Conservation (phyloP, 2,888 invertebrate genomes). For the Aporophyla nigra region DNA sequence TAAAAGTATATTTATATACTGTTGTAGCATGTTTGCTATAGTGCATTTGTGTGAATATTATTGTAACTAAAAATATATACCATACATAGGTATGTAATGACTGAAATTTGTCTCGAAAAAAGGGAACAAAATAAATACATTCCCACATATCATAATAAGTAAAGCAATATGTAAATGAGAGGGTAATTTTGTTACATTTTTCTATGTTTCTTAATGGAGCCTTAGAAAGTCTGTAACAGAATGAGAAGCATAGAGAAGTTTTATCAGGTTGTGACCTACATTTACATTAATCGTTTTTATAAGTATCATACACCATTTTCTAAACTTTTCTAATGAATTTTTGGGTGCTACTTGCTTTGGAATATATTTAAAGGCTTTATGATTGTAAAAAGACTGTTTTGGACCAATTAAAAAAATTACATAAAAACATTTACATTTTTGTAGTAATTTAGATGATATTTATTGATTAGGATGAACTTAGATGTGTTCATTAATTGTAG, state of each 20-base stretch:
- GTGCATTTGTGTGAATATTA: slow-evolving; percentile 19
- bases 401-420: slow-evolving; percentile 66
- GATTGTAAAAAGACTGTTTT: slow-evolving; percentile 64
- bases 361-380: slow-evolving; percentile 42
- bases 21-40: slow-evolving; percentile 24
- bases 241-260: slow-evolving; percentile 19
- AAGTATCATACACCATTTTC: slow-evolving; percentile 31
- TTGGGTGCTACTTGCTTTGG: slow-evolving; percentile 54
- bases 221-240: slow-evolving; percentile 44
- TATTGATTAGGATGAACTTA: slow-evolving; percentile 44
- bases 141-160: slow-evolving; percentile 44
- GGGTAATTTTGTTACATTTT: slow-evolving; percentile 9
- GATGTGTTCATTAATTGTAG: slow-evolving; percentile 53
- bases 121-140: slow-evolving; percentile 42
- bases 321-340: slow-evolving; percentile 18
- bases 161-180: slow-evolving; percentile 15
- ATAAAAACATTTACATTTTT: slow-evolving; percentile 47
- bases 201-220: slow-evolving; percentile 24
- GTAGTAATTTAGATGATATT: slow-evolving; percentile 53
- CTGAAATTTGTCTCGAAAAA: slow-evolving; percentile 54
- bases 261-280: slow-evolving; percentile 60
- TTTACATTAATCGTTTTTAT: slow-evolving; percentile 39
- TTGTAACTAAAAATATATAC: slow-evolving; percentile 23
- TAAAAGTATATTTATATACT: slow-evolving; percentile 23
- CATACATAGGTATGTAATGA: slow-evolving; percentile 29